Evolutionary conservation across 2,797 vertebrate species (phyloP), one percentile per base, ranked within the genome.

Genomic region (Aphelocoma californica): DNA sequence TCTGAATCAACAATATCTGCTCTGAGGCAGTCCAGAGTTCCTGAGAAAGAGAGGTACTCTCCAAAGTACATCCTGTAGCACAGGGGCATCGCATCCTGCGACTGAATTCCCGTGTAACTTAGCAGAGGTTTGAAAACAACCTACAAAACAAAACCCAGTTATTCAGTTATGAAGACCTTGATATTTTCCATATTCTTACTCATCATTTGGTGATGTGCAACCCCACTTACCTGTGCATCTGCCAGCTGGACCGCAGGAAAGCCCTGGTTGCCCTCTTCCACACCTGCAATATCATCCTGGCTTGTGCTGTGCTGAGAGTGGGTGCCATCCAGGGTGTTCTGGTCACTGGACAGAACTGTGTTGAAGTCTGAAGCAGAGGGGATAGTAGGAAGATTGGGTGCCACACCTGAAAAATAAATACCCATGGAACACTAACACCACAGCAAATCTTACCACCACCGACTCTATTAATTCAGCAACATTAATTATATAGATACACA

Each of bases 41-140:
- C 99, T n/a, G 99, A 99, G 93, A 99, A 99, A 11, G 99, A 99
- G 79, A 99, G 97, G 86, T 99, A 98, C 88, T 99, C 99, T 80
- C 99, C 99, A 10, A 99, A 99, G 96, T 99, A 99, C 99, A 99
- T 99, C 95, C 98, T 98, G 96, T 99, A 99, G 97, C 99, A 99
- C 38, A 99, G 98, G 3, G 99, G 99, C 88, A 99, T 97, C 17
- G 98, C 90, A 92, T 99, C 99, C 94, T 99, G 99, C 15, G 99
- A 98, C 96, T 99, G 99, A 97, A 99, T 99, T 57, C 99, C 99
- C 0, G 98, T 99, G 96, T 99, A 98, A 97, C 98, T 99, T 84
- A 99, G 97, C 86, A 99, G 97, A 85, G 99, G 99, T 95, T 99
- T 99, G 97, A 99, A 99, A 93, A 99, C 99, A 92, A 99, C 99